A percentile compares a stretch with the other conserved stretches of the same genome.
Conservation (phyloP, 1,140 invertebrate genomes). For the Helicoverpa armigera region DNA sequence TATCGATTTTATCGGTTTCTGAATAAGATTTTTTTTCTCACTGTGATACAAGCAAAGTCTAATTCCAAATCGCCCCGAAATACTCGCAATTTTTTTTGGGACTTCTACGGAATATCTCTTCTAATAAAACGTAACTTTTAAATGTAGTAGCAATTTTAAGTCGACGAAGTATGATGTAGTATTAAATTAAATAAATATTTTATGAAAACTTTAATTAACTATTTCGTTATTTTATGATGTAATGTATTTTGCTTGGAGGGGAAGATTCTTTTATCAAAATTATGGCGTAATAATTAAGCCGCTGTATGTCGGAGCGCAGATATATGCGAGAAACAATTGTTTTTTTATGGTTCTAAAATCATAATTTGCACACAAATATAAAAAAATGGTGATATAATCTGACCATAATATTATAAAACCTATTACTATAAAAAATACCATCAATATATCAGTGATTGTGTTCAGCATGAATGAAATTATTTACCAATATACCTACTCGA, state of each 20-base stretch:
- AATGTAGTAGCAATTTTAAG: too few relatives aligned
- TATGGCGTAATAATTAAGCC: too few relatives aligned
- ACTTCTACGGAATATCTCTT: background rate
- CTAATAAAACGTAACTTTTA: background rate
- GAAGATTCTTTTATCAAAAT: too few relatives aligned
- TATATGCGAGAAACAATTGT: too few relatives aligned
- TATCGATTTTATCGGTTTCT: too few relatives aligned
- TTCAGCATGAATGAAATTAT: background rate
- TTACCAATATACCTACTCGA: background rate
- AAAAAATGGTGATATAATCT: background rate
- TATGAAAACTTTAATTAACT: conserved; percentile 6
- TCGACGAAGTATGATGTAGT: background rate
- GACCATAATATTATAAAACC: background rate
- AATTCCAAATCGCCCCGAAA: too few relatives aligned
- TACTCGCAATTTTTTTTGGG: background rate
- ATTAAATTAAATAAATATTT: conserved; percentile 17
- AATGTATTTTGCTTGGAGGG: background rate
- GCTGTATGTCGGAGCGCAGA: too few relatives aligned
- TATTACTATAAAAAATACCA: background rate
- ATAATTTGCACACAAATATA: background rate
- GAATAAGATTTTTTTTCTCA: too few relatives aligned
- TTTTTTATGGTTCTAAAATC: too few relatives aligned
- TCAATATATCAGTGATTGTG: background rate
- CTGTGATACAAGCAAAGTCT: too few relatives aligned
- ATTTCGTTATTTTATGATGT: conserved; percentile 24